Conservation (phyloP, 2,888 invertebrate species). For the Dorcus hopei region DNA sequence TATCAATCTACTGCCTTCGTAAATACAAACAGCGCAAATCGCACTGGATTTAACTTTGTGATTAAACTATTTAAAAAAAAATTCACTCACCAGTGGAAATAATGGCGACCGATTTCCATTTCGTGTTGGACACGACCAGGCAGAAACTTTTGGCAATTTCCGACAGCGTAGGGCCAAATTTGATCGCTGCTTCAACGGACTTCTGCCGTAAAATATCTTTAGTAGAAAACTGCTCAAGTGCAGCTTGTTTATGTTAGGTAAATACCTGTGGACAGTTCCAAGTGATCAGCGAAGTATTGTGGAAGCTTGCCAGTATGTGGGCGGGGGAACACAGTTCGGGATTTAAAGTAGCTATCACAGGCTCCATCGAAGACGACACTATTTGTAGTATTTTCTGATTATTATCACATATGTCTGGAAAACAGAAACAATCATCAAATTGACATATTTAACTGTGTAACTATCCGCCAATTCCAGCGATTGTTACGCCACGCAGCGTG, state of each 20-base stretch:
- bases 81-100: conserved; percentile 52
- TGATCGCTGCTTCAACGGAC: conserved; percentile 6
- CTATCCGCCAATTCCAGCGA: too few species aligned
- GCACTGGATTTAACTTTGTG: too few species aligned
- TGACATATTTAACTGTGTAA: too few species aligned
- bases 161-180: conserved; percentile 49
- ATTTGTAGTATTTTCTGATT: conserved; percentile 50
- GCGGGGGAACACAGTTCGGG: conserved; percentile 52
- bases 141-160: conserved; percentile 51
- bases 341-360: conserved; percentile 53
- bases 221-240: not conserved
- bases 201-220: conserved; percentile 12
- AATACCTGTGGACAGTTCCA: conserved; percentile 57
- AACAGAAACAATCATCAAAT: conserved; percentile 15
- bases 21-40: too few species aligned
- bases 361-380: conserved; percentile 46
- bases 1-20: too few species aligned
- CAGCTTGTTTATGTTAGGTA: conserved; percentile 26
- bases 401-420: conserved; percentile 54
- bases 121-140: conserved; percentile 51
- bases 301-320: conserved; percentile 51
- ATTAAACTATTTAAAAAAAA: too few species aligned
- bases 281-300: conserved; percentile 51
- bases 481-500: too few species aligned
- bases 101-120: conserved; percentile 56